Evolutionary conservation across 2,797 vertebrate species (phyloP), one percentile per base, ranked within the genome.

Genomic region (Pachyuromys duprasi): DNA sequence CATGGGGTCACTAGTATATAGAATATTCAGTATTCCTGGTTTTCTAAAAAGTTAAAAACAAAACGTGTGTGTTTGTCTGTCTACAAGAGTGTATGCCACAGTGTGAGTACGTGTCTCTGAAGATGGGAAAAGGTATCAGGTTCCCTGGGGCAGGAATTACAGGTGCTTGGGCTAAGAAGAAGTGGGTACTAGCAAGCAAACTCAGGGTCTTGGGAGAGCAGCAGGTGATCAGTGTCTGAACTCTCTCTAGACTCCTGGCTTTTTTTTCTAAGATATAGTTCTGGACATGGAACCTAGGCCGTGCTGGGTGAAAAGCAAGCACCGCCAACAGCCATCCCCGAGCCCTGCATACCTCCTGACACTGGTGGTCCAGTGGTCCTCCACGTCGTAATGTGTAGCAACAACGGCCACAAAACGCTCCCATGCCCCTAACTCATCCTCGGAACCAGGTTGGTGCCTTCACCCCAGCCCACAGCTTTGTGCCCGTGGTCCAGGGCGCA

Each of bases 321-420:
- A 24, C 31, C 22, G 20, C 42, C 20, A 14, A n/a, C 3, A 67
- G 42, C 31, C 3, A 13, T 67, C 28, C 28, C 18, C 82, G 4
- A 67, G 62, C 39, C 42, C 31, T 67, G 18, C 20, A 8, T 3
- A 0, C 11, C 45, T 18, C 53, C 9, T 4, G 84, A 57, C 7
- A 1, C 20, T 28, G 42, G 18, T 0, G 5, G 36, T 0, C 1
- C 53, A 1, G 49, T 13, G 24, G 57, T 5, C 8, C 9, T 26
- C 45, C 22, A 24, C 2, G 39, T n/a, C 42, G 12, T 12, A 2
- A 6, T 28, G 53, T n/a, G 28, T 6, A 17, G 82, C 26, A 39
- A 15, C 1, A 3, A 0, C 24, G 31, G 63, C n/a, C 2, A 1
- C 20, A 28, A 18, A 2, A 0, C 5, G 42, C 33, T 14, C 39